Base-by-base conservation (phyloP, 2,113 vertebrate genomes). In the Agelaius tricolor region DNA sequence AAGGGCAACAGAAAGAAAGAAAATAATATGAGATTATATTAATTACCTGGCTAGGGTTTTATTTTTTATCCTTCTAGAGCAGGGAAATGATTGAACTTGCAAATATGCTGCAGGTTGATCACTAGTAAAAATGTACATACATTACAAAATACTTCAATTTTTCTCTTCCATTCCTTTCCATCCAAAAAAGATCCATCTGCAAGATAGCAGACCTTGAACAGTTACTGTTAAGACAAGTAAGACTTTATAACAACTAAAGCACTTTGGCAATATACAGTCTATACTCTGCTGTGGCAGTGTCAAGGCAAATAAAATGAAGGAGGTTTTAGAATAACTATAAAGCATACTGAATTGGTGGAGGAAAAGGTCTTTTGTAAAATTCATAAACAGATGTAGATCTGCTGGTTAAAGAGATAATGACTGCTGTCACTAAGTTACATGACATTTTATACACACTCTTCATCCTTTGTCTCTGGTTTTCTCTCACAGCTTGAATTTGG, bases 401-500 rank as follows among this genome's bases (percentile, higher is more conserved):
- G 6, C 47, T 92, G 22, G 15, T 62, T 92, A 73, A 52, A 89
- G 13, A 61, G 19, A 11, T 84, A 44, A 59, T 69, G n/a, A n/a
- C 49, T 89, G 4, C 1, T 27, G 10, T 76, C 54, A 30, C 44
- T 63, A 54, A 43, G 39, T 86, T 80, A 55, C 15, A 3, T 43
- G 58, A 52, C 23, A 13, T 85, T 72, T 23, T 65, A 7, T 18
- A 26, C 2, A 6, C 68, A 52, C 17, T 46, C 26, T 86, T 82
- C 18, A 59, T 47, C 61, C 55, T 55, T 91, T 80, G 12, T 46
- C 5, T 86, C 61, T 90, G 28, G 12, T 89, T 92, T 96, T 86
- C 63, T 90, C 65, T 61, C 46, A 2, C 43, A 99, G 99, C 95
- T 98, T 95, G 90, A 91, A 31, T 82, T 98, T 79, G 99, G 99